These are phyloP conservation scores for Coryphaenoides rupestris DNA, from an alignment of 2,113 vertebrate species.

Conservation along the genomic window DNA sequence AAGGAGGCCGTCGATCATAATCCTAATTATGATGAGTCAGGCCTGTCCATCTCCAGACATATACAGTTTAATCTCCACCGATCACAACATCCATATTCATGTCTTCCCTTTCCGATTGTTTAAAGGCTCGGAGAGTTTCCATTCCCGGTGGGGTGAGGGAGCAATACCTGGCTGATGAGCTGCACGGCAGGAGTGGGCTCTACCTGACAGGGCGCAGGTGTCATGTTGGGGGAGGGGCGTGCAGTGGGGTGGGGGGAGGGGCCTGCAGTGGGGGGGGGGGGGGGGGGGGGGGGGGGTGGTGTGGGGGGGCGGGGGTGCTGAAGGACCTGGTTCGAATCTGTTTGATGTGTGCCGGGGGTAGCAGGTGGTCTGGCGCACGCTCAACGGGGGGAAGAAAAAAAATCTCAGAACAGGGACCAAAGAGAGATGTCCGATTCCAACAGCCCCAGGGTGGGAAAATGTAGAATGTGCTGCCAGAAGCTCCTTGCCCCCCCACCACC, in stretches of 20 bases:
- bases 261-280: no score
- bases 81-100: no score
- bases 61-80: no score
- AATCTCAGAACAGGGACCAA: conserved; percentile 26
- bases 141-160: conserved; percentile 3
- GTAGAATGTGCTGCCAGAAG: conserved; percentile 42
- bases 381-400: conserved; percentile 38
- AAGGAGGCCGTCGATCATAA: conserved; percentile 57
- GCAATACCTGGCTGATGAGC: conserved; percentile 25
- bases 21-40: conserved; percentile 55
- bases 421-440: conserved; percentile 53
- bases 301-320: no score
- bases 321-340: conserved; percentile 52
- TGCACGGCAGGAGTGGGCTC: conserved; percentile 42
- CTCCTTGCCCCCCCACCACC: conserved; percentile 37
- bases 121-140: conserved; percentile 1
- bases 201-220: conserved; percentile 57
- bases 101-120: no score
- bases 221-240: no score
- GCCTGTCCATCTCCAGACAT: no score
- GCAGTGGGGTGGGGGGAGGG: no score
- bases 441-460: conserved; percentile 37
- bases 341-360: conserved; percentile 63
- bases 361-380: conserved; percentile 66
- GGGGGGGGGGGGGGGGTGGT: no score